Percentiles rank a stretch among this genome's conserved stretches.
These are phyloP conservation scores for Meriones psammophilus DNA, from an alignment of 2,797 vertebrate species.

Conservation along the genomic window DNA sequence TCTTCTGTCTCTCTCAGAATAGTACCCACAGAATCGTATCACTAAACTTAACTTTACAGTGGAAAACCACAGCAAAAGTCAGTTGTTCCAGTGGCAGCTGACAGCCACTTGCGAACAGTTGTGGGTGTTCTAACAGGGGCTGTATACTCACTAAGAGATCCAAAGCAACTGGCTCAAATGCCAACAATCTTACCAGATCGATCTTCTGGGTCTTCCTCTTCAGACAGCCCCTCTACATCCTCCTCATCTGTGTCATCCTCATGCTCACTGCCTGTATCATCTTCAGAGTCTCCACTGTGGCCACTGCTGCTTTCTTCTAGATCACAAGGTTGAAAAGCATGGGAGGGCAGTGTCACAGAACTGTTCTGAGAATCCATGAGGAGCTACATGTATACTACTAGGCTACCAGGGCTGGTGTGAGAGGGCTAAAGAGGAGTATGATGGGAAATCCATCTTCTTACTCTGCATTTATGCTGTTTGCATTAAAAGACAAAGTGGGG, in stretches of 20 bases:
- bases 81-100: fast-evolving
- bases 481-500: neutral
- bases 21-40: fast-evolving
- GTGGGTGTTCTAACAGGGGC: neutral
- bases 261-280: slow-evolving; percentile 89
- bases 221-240: slow-evolving; percentile 88
- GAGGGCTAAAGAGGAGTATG: neutral
- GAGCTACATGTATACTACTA: neutral
- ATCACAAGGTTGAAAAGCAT: neutral
- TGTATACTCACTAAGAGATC: neutral
- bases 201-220: slow-evolving; percentile 88
- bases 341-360: neutral
- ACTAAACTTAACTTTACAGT: neutral
- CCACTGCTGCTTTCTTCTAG: slow-evolving; percentile 89
- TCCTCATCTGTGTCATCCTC: slow-evolving; percentile 87
- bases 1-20: neutral
- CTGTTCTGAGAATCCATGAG: neutral
- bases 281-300: slow-evolving; percentile 90
- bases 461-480: neutral
- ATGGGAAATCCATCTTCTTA: neutral
- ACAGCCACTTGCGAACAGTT: fast-evolving
- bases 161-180: fast-evolving
- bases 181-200: slow-evolving; percentile 84
- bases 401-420: too few relatives aligned
- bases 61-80: fast-evolving